phyloP scores from a whole-genome alignment of 2,797 vertebrate genomes.

The Pantherophis alleghaniensis region DNA sequence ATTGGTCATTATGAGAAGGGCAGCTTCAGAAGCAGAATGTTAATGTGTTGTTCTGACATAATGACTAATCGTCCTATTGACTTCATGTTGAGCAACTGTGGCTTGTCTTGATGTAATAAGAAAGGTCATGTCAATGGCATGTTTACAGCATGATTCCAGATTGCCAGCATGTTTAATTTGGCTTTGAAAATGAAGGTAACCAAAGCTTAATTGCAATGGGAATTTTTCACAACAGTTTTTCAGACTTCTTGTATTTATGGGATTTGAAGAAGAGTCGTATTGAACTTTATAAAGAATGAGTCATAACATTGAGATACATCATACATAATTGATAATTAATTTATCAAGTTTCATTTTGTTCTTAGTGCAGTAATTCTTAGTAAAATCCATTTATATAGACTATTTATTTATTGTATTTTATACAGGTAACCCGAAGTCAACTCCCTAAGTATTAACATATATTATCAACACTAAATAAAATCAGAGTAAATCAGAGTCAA shows the following conservation, averaged over 20 bases:
- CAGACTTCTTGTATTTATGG: neutral
- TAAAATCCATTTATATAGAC: neutral
- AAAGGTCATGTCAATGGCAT: conserved; percentile 53
- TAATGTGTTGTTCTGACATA: conserved; percentile 28
- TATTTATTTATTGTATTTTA: neutral
- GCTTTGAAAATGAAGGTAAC: conserved; percentile 50
- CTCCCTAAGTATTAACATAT: neutral
- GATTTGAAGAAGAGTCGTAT: neutral
- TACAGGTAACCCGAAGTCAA: neutral
- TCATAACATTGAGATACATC: neutral
- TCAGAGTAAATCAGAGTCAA: neutral
- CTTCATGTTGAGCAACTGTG: conserved; percentile 35
- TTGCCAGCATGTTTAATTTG: neutral
- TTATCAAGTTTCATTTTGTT: neutral
- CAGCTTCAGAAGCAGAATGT: conserved; percentile 10
- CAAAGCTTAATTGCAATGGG: conserved; percentile 35
- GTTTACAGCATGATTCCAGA: conserved; percentile 54
- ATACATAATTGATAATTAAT: neutral
- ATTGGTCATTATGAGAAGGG: conserved; percentile 23
- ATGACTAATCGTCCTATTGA: conserved; percentile 45
- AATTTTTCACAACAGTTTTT: neutral
- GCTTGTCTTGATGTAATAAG: conserved; percentile 52
- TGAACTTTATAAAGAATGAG: neutral
- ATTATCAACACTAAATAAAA: neutral
- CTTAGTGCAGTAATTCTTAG: neutral